Conservation (phyloP, 2,888 invertebrate genomes). For the Podotricha telesiphe region DNA sequence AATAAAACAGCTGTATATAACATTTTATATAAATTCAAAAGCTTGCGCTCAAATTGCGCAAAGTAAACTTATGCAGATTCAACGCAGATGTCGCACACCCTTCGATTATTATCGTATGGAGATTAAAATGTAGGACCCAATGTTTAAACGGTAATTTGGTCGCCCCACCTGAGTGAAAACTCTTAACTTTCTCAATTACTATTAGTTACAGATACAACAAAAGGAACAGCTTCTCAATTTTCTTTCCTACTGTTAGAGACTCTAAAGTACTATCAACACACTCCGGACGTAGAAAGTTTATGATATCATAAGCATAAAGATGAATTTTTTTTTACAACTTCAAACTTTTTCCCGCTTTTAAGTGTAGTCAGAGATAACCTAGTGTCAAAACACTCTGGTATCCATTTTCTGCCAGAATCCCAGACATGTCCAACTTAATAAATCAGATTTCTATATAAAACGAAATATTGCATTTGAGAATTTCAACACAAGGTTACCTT, state of each 20-base stretch:
- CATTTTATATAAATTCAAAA: slow-evolving; percentile 71
- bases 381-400: too few relatives aligned
- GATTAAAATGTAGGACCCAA: slow-evolving; percentile 66
- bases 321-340: too few relatives aligned
- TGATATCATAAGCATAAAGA: too few relatives aligned
- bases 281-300: too few relatives aligned
- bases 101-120: slow-evolving; percentile 79
- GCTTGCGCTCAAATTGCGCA: slow-evolving; percentile 71
- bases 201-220: background rate
- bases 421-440: too few relatives aligned
- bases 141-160: slow-evolving; percentile 58
- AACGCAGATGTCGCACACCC: slow-evolving; percentile 74
- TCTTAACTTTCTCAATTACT: background rate
- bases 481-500: slow-evolving; percentile 11
- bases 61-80: slow-evolving; percentile 77
- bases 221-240: too few relatives aligned
- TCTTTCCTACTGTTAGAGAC: too few relatives aligned
- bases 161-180: slow-evolving; percentile 49
- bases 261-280: too few relatives aligned
- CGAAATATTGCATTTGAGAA: background rate
- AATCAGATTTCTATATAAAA: too few relatives aligned
- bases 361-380: too few relatives aligned
- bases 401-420: too few relatives aligned
- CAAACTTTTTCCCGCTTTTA: too few relatives aligned
- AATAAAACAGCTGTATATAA: slow-evolving; percentile 49